These are phyloP conservation scores for Rhinogobio ventralis DNA, from an alignment of 2,797 vertebrate species.

Conservation along the genomic window DNA sequence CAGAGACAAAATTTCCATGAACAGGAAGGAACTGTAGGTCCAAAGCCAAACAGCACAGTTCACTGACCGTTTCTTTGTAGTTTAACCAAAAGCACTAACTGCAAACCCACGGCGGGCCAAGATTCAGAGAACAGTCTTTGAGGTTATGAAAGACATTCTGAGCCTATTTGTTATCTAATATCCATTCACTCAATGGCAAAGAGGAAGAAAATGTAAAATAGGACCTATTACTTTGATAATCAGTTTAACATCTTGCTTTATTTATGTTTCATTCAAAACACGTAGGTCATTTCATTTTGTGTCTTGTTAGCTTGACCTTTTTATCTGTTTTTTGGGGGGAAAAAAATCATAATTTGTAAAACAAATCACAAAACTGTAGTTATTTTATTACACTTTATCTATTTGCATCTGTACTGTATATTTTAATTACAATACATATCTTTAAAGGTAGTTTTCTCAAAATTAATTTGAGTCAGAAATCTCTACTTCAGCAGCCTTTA, in stretches of 20 bases:
- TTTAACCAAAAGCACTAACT: conserved; percentile 66
- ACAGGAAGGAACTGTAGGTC: conserved; percentile 78
- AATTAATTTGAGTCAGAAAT: not conserved
- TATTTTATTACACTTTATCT: not conserved
- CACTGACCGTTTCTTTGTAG: conserved; percentile 74
- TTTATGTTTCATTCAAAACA: conserved; percentile 41
- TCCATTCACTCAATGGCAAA: conserved; percentile 69
- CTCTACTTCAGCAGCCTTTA: not conserved
- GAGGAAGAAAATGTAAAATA: conserved; percentile 68
- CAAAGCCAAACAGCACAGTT: conserved; percentile 76
- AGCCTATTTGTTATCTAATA: conserved; percentile 75
- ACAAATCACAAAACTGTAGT: not conserved
- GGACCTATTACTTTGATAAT: conserved; percentile 48
- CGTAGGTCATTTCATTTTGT: not conserved
- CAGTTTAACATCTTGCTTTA: conserved; percentile 52
- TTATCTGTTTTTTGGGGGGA: not conserved
- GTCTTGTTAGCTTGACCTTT: conserved; percentile 1
- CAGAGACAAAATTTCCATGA: conserved; percentile 72
- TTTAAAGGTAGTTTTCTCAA: not conserved
- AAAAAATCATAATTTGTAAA: conserved; percentile 14
- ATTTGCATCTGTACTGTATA: not conserved
- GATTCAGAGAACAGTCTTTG: conserved; percentile 63
- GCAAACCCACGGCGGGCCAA: conserved; percentile 61
- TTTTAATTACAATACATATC: not conserved
- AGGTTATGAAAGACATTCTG: conserved; percentile 68